Conservation (phyloP, 2,113 vertebrate genomes). For the Canis aureus region DNA sequence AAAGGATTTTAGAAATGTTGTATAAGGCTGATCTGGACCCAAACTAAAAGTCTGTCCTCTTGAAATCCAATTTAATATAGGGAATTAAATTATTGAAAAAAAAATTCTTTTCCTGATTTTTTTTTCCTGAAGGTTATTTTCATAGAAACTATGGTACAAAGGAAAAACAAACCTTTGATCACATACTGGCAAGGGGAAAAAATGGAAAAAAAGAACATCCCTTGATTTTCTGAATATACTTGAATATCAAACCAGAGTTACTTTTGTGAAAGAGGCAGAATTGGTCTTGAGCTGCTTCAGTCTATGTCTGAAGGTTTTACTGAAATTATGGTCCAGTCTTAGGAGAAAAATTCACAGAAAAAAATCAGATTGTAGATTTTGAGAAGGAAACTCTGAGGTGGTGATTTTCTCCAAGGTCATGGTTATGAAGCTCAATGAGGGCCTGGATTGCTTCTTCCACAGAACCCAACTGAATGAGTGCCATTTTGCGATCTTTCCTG, state of each 20-base stretch:
- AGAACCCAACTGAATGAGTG: slow-evolving; percentile 91
- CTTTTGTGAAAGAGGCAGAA: slow-evolving; percentile 84
- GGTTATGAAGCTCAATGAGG: slow-evolving; percentile 92
- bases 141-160: slow-evolving; percentile 73
- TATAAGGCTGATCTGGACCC: slow-evolving; percentile 81
- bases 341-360: slow-evolving; percentile 78
- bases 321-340: slow-evolving; percentile 79
- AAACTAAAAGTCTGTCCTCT: slow-evolving; percentile 76
- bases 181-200: neutral
- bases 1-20: slow-evolving; percentile 80
- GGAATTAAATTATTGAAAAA: slow-evolving; percentile 76
- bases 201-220: slow-evolving; percentile 62
- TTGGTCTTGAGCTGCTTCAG: slow-evolving; percentile 83
- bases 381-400: slow-evolving; percentile 93
- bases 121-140: slow-evolving; percentile 77
- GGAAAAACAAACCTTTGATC: slow-evolving; percentile 72
- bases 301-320: slow-evolving; percentile 85
- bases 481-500: slow-evolving; percentile 92
- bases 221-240: slow-evolving; percentile 78
- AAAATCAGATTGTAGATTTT: slow-evolving; percentile 89
- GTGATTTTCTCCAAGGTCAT: slow-evolving; percentile 92
- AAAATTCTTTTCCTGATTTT: slow-evolving; percentile 48
- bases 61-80: slow-evolving; percentile 75
- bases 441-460: slow-evolving; percentile 93
- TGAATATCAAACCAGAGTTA: slow-evolving; percentile 72